A percentile compares a stretch with the other conserved stretches of the same genome.
These are phyloP conservation scores for Heliconius cydno DNA, from an alignment of 2,888 invertebrate genomes.

Conservation along the genomic window DNA sequence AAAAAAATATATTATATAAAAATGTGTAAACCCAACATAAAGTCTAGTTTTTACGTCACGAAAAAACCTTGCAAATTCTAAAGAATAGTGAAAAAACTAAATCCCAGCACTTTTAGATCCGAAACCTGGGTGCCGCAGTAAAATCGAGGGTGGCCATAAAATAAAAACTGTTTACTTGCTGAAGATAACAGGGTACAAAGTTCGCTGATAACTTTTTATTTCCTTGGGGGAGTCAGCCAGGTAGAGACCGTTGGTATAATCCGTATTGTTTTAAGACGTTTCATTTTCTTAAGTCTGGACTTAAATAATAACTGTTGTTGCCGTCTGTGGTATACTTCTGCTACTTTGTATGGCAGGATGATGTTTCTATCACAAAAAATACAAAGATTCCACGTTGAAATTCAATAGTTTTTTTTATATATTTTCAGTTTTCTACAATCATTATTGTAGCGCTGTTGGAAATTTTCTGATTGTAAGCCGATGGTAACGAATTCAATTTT, in stretches of 20 bases:
- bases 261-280: conserved; percentile 43
- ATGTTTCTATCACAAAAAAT: neutral
- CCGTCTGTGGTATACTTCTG: conserved; percentile 1
- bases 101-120: conserved; percentile 53
- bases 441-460: too few species aligned
- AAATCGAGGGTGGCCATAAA: conserved; percentile 75
- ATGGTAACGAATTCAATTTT: too few species aligned
- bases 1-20: neutral
- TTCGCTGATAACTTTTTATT: conserved; percentile 82
- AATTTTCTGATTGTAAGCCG: neutral
- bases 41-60: neutral
- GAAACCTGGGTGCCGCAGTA: conserved; percentile 58
- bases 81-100: conserved; percentile 52
- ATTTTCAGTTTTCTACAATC: neutral
- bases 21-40: neutral
- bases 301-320: conserved; percentile 33
- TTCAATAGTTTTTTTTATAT: neutral
- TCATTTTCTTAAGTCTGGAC: conserved; percentile 39
- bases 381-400: neutral
- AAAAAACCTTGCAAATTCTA: conserved; percentile 43
- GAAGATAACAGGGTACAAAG: conserved; percentile 77
- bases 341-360: neutral
- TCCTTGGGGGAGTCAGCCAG: conserved; percentile 50
- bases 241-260: conserved; percentile 43
- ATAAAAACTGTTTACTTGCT: conserved; percentile 81